Conservation (phyloP, 1,140 invertebrate species). For the Phortica variegata region DNA sequence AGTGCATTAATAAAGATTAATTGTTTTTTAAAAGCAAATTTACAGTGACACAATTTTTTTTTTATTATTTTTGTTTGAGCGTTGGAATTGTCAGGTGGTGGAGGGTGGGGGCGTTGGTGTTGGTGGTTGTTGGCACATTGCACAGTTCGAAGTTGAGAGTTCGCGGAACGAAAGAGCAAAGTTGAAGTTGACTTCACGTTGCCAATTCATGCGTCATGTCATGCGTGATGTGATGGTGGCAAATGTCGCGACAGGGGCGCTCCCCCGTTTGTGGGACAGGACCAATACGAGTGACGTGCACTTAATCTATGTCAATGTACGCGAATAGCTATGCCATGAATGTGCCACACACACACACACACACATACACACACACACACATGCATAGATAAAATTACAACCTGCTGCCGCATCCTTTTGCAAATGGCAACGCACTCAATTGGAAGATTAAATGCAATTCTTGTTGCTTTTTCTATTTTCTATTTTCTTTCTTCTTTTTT, state of each 20-base stretch:
- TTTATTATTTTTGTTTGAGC: no score
- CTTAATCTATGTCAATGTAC: constrained; percentile 50
- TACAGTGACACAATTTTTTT: no score
- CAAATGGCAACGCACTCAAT: constrained; percentile 37
- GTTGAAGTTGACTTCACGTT: constrained; percentile 16
- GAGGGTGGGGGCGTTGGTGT: not conserved
- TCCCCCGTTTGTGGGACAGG: constrained; percentile 5
- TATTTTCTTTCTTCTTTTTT: constrained; percentile 1
- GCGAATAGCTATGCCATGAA: constrained; percentile 2
- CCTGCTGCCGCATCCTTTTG: constrained; percentile 7
- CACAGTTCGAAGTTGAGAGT: not conserved
- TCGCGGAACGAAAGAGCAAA: not conserved
- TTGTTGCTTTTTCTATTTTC: no score
- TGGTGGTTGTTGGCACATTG: not conserved
- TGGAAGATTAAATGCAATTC: constrained; percentile 51
- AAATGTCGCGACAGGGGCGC: no score
- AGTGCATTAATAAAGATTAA: constrained; percentile 48
- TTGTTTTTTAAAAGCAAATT: constrained; percentile 50
- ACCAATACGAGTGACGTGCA: constrained; percentile 8
- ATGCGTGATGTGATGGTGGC: no score
- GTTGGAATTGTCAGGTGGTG: constrained; percentile 26
- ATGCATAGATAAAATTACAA: no score
- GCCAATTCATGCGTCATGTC: not conserved
- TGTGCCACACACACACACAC: no score
- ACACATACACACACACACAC: no score